Percentiles rank a stretch among this genome's conserved stretches.
These are phyloP conservation scores for Drosophila recens DNA, from an alignment of 2,888 invertebrate genomes.

Conservation along the genomic window DNA sequence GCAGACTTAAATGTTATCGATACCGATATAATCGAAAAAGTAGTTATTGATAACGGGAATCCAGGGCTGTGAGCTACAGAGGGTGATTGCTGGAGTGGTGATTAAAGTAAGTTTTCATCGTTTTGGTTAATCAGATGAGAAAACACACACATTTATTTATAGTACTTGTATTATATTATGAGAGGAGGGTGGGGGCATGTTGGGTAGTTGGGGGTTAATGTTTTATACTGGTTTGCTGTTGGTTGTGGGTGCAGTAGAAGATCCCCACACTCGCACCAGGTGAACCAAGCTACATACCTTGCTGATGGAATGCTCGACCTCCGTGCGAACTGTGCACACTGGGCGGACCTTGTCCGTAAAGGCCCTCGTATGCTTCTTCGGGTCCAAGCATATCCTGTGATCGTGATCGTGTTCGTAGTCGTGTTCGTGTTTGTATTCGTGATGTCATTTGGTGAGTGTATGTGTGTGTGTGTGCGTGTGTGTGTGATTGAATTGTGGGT, in stretches of 20 bases:
- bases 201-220: background rate
- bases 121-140: slow-evolving; percentile 20
- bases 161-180: slow-evolving; percentile 4
- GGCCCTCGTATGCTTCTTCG: slow-evolving; percentile 96
- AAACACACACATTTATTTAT: slow-evolving; percentile 24
- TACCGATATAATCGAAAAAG: background rate
- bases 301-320: slow-evolving; percentile 91
- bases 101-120: background rate
- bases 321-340: slow-evolving; percentile 93
- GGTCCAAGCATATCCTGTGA: slow-evolving; percentile 89
- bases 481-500: slow-evolving; percentile 35
- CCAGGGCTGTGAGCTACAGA: slow-evolving; percentile 10
- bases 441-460: slow-evolving; percentile 39
- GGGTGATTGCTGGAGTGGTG: background rate
- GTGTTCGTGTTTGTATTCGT: slow-evolving; percentile 38
- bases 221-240: slow-evolving; percentile 26
- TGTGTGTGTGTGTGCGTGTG: slow-evolving; percentile 38
- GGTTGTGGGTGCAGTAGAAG: slow-evolving; percentile 46
- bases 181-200: background rate
- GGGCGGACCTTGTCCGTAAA: slow-evolving; percentile 96
- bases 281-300: slow-evolving; percentile 89
- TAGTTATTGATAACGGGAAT: background rate
- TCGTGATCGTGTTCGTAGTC: too few relatives aligned
- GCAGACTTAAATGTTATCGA: background rate
- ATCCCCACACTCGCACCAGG: slow-evolving; percentile 45